Base-by-base conservation (phyloP, 2,113 vertebrate species). In the Eolophus roseicapilla region DNA sequence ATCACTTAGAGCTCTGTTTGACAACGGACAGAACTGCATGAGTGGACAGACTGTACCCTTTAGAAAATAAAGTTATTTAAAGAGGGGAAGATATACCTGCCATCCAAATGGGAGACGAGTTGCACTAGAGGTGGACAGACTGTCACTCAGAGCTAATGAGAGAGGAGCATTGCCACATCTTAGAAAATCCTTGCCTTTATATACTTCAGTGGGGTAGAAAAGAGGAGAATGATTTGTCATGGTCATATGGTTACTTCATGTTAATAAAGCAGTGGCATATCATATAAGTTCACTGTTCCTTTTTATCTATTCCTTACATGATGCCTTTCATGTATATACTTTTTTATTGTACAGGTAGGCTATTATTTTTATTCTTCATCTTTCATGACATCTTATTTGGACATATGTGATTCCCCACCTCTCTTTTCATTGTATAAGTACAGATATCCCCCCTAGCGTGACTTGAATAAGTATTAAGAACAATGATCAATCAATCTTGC, bases 21-120 rank as follows among this genome's bases (percentile, higher is more conserved):
- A 64, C 17, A 76, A 5, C 0, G 1, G 24, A 27, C 12, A 57
- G 11, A 81, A 70, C 11, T 47, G 19, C 57, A 63, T 1, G 3
- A 82, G 13, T 2, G 13, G 21, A 47, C 37, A 75, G 18, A 25
- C 15, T 44, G 27, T 16, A 52, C 10, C 3, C 11, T 57, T 79
- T 33, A 44, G 28, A 75, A 94, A 74, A 65, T 11, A 39, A 63
- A 83, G 21, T 41, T 84, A 18, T 63, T 44, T 47, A 65, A 69
- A 69, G 35, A 69, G 53, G 3, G 6, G 17, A 55, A 80, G 20
- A 67, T 27, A 52, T 6, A 28, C 27, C 27, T 62, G 15, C 77
- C 77, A 39, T 52, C 24, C 24, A 67, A 67, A 74, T 17, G 21
- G n/a, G 46, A 90, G 18, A 65, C 7, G 75, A 78, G 20, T 21